Conservation (phyloP, 1,140 invertebrate species). For the Drosophila punjabiensis region DNA sequence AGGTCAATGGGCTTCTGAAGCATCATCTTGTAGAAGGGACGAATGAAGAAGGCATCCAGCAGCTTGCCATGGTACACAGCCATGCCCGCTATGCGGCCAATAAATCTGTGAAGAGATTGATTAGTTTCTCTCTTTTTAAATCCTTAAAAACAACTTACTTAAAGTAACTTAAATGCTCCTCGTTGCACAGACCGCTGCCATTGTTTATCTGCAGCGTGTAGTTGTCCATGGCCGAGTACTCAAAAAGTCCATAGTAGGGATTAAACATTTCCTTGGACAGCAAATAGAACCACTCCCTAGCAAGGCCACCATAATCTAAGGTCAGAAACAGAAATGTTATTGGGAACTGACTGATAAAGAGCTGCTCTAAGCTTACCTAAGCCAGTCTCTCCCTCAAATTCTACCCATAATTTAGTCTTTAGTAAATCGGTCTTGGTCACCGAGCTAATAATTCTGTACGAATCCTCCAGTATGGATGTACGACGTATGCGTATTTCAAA, state of each 20-base stretch:
- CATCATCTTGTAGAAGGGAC: slow-evolving; percentile 99
- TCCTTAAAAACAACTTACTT: slow-evolving; percentile 86
- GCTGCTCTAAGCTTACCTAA: slow-evolving; percentile 66
- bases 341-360: not conserved
- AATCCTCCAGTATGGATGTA: slow-evolving; percentile 97
- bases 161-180: slow-evolving; percentile 99
- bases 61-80: slow-evolving; percentile 99
- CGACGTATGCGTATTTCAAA: slow-evolving; percentile 98
- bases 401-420: slow-evolving; percentile 99
- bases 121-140: not conserved
- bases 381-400: slow-evolving; percentile 98
- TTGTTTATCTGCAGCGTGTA: slow-evolving; percentile 99
- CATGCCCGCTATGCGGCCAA: slow-evolving; percentile 98
- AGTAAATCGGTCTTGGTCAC: slow-evolving; percentile 94
- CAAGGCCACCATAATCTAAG: slow-evolving; percentile 97
- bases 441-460: slow-evolving; percentile 95
- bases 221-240: slow-evolving; percentile 99
- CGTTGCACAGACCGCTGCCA: slow-evolving; percentile 97
- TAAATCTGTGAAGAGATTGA: slow-evolving; percentile 88
- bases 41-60: slow-evolving; percentile 97
- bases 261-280: slow-evolving; percentile 99
- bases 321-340: not conserved
- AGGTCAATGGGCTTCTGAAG: slow-evolving; percentile 96
- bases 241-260: slow-evolving; percentile 99
- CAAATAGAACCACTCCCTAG: slow-evolving; percentile 99